phyloP scores from a whole-genome alignment of 2,113 vertebrate genomes.

The Nannospalax galili region DNA sequence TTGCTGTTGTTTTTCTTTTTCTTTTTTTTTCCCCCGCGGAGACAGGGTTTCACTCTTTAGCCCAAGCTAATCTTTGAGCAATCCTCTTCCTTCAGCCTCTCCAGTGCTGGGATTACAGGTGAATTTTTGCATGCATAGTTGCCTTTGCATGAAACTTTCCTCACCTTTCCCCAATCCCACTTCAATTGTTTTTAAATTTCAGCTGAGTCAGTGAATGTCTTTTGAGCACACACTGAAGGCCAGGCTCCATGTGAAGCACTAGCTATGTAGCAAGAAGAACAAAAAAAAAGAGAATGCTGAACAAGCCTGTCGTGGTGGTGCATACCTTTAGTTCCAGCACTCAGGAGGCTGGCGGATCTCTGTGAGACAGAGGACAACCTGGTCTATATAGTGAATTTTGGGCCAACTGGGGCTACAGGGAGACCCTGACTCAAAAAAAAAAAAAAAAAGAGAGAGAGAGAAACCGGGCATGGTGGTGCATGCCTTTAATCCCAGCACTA shows the following conservation, averaged over 20 bases:
- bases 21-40: no score
- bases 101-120: not conserved
- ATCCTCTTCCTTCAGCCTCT: not conserved
- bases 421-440: no score
- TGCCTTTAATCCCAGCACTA: no score
- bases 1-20: not conserved
- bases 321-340: no score
- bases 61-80: not conserved
- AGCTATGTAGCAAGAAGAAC: not conserved
- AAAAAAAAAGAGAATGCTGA: slow-evolving; percentile 11
- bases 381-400: no score
- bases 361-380: no score
- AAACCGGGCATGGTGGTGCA: no score
- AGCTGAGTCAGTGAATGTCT: slow-evolving; percentile 41
- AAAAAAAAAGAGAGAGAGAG: no score
- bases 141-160: slow-evolving; percentile 2
- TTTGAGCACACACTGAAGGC: slow-evolving; percentile 12
- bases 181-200: slow-evolving; percentile 60
- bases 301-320: not conserved
- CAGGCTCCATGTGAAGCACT: not conserved
- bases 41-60: not conserved
- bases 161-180: not conserved
- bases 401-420: no score
- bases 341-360: no score
- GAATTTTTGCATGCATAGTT: slow-evolving; percentile 1